Evolutionary conservation across 2,113 vertebrate genomes (phyloP).

Genomic region (Andinoacara biseriatus): DNA sequence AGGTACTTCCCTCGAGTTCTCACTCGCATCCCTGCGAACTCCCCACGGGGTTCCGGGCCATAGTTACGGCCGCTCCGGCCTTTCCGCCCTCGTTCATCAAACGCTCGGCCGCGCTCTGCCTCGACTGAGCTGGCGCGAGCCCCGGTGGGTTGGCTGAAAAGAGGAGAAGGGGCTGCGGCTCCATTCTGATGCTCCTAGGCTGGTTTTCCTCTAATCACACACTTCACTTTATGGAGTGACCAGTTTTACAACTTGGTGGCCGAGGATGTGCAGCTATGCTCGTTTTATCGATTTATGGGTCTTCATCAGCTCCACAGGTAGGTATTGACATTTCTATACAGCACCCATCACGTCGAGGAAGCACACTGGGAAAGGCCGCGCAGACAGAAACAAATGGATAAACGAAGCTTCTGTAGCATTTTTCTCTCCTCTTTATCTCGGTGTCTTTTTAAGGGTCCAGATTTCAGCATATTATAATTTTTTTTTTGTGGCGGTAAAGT

Average conservation of each 20-base stretch:
- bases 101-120: not conserved
- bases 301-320: conserved; percentile 60
- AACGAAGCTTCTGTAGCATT: no score
- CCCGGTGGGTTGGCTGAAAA: not conserved
- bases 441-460: not conserved
- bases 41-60: not conserved
- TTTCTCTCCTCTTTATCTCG: not conserved
- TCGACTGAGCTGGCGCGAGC: conserved; percentile 27
- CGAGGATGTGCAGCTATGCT: conserved; percentile 28
- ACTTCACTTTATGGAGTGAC: conserved; percentile 67
- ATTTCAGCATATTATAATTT: not conserved
- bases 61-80: not conserved
- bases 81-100: conserved; percentile 33
- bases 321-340: conserved; percentile 53
- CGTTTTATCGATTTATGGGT: conserved; percentile 56
- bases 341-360: conserved; percentile 17
- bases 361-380: conserved; percentile 7
- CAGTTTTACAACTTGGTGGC: conserved; percentile 51
- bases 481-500: not conserved
- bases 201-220: conserved; percentile 55
- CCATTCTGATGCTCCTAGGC: conserved; percentile 15
- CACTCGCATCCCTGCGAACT: not conserved
- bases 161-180: not conserved
- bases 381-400: not conserved
- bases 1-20: not conserved